These are phyloP conservation scores for Sinohyriopsis cumingii DNA, from an alignment of 2,888 invertebrate species.

Conservation along the genomic window DNA sequence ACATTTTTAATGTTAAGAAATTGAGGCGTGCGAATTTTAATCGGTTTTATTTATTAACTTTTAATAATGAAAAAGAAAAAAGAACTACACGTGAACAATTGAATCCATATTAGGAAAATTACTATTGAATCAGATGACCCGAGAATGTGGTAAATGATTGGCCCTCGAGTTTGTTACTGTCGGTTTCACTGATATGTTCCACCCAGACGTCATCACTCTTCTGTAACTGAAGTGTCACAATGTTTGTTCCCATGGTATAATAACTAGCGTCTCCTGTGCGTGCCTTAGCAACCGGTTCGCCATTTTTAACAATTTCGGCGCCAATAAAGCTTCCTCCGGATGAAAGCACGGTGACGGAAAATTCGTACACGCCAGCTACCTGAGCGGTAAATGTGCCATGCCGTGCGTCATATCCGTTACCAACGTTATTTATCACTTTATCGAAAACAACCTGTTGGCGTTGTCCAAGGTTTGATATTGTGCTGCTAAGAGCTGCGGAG, in stretches of 20 bases:
- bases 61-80: too few species aligned
- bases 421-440: constrained; percentile 22
- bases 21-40: too few species aligned
- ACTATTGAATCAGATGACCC: constrained; percentile 26
- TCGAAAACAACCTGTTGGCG: constrained; percentile 28
- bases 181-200: constrained; percentile 21
- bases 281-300: constrained; percentile 15
- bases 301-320: constrained; percentile 27
- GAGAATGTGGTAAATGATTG: constrained; percentile 30
- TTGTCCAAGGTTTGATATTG: constrained; percentile 20
- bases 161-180: constrained; percentile 28
- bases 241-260: constrained; percentile 39
- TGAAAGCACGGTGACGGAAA: constrained; percentile 20
- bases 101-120: too few species aligned
- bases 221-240: constrained; percentile 18
- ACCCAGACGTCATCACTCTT: constrained; percentile 34
- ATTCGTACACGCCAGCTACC: constrained; percentile 29
- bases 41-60: too few species aligned
- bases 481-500: constrained; percentile 17
- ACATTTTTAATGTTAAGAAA: too few species aligned
- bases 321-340: constrained; percentile 18
- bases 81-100: too few species aligned
- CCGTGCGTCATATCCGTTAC: constrained; percentile 28
- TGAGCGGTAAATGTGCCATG: constrained; percentile 35
- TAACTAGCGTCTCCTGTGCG: constrained; percentile 23